A percentile compares a stretch with the other conserved stretches of the same genome.
phyloP scores from a whole-genome alignment of 2,113 vertebrate species.

The Hymenochirus boettgeri region DNA sequence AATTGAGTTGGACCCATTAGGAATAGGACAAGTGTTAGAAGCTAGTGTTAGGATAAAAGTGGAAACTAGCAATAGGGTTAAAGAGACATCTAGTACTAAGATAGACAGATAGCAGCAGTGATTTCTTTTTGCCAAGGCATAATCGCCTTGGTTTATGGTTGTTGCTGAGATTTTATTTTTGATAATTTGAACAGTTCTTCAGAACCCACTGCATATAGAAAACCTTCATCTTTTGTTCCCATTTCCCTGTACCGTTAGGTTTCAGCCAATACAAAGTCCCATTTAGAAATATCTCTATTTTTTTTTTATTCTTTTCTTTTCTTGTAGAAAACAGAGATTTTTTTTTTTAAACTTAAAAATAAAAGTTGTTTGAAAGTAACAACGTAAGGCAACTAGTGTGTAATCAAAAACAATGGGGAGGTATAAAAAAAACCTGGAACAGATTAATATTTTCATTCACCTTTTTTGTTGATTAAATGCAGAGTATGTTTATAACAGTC shows the following conservation, averaged over 20 bases:
- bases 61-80: slow-evolving; percentile 28
- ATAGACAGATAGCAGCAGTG: slow-evolving; percentile 24
- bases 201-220: slow-evolving; percentile 28
- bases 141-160: slow-evolving; percentile 21
- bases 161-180: slow-evolving; percentile 39
- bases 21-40: slow-evolving; percentile 24
- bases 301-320: slow-evolving; percentile 43
- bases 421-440: no score
- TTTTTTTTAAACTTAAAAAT: not conserved
- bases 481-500: no score
- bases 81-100: slow-evolving; percentile 14
- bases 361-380: slow-evolving; percentile 31
- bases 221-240: not conserved
- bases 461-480: no score
- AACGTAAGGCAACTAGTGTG: no score
- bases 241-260: slow-evolving; percentile 26
- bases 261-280: slow-evolving; percentile 26
- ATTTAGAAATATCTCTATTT: slow-evolving; percentile 42
- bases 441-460: no score
- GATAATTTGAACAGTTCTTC: slow-evolving; percentile 35
- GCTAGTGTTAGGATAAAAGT: slow-evolving; percentile 22
- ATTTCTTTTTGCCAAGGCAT: slow-evolving; percentile 17
- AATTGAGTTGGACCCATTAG: slow-evolving; percentile 8
- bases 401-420: no score
- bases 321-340: slow-evolving; percentile 39